Evolutionary conservation across 64 coral and sea anemone genomes (phyloP).

Genomic region (Actinia tenebrosa): DNA sequence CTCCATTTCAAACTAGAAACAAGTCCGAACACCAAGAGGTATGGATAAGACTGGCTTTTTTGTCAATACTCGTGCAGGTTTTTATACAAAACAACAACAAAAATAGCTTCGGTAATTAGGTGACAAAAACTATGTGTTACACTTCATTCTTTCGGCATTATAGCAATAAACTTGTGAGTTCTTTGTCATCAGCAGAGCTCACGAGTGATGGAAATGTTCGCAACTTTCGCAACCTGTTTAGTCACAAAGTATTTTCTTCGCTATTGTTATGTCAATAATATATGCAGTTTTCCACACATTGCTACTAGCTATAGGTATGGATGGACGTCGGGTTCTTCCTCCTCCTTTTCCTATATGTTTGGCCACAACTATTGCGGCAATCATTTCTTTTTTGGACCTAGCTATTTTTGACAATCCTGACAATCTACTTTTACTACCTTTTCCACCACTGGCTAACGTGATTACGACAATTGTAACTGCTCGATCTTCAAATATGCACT

Average conservation of each 20-base stretch:
- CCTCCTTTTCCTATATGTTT: slow-evolving; percentile 11
- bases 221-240: too few species aligned
- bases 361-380: neutral
- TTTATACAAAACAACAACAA: too few species aligned
- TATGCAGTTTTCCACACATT: neutral
- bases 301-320: slow-evolving; percentile 4
- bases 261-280: neutral
- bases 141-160: neutral
- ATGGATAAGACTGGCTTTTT: neutral
- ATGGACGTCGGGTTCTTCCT: slow-evolving; percentile 4
- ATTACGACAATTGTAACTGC: slow-evolving; percentile 11
- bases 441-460: neutral
- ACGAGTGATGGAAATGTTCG: slow-evolving; percentile 1
- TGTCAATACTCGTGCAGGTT: too few species aligned
- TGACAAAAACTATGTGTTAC: too few species aligned
- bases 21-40: neutral
- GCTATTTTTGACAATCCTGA: neutral
- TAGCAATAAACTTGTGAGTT: neutral
- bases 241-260: neutral
- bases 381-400: neutral
- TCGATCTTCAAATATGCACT: neutral
- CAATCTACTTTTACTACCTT: neutral
- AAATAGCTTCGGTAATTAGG: too few species aligned
- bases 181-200: neutral
- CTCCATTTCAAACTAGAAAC: neutral